Evolutionary conservation across 2,113 vertebrate genomes (phyloP).

Genomic region (Chelonoidis abingdonii): DNA sequence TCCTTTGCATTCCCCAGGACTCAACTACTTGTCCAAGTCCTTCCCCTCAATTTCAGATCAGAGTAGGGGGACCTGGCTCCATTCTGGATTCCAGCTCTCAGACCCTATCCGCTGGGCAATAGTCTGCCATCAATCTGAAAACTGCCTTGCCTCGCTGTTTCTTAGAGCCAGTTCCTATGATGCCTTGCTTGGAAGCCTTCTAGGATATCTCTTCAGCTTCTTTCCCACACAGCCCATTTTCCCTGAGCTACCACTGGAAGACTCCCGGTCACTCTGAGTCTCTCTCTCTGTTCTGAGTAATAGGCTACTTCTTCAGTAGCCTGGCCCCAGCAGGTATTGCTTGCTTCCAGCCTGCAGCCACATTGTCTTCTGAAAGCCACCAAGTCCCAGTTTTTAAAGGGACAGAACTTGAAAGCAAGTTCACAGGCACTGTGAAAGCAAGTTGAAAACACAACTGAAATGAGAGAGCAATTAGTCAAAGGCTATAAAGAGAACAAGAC

Average conservation of each 20-base stretch:
- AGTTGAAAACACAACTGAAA: slow-evolving; percentile 60
- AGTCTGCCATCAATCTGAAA: not conserved
- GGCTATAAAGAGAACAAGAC: not conserved
- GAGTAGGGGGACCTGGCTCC: rapidly evolving
- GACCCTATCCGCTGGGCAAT: not conserved
- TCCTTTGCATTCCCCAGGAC: rapidly evolving
- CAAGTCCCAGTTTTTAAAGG: slow-evolving; percentile 23
- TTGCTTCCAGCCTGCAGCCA: not conserved
- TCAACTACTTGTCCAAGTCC: rapidly evolving
- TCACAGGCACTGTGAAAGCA: slow-evolving; percentile 31
- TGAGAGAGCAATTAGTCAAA: slow-evolving; percentile 64
- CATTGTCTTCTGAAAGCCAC: not conserved
- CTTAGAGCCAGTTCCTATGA: not conserved
- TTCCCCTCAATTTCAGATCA: not conserved
- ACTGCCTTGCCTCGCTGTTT: not conserved
- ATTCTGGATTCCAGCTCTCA: not conserved
- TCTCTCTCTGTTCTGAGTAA: not conserved
- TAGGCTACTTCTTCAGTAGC: not conserved
- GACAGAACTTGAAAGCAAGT: slow-evolving; percentile 59
- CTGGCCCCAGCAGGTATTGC: not conserved
- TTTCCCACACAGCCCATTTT: not conserved
- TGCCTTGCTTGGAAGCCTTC: not conserved
- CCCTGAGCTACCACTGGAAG: not conserved
- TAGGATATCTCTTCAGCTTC: not conserved
- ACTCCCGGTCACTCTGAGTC: not conserved